phyloP scores from a whole-genome alignment of 2,888 invertebrate species.

The Lochmaea capreae region DNA sequence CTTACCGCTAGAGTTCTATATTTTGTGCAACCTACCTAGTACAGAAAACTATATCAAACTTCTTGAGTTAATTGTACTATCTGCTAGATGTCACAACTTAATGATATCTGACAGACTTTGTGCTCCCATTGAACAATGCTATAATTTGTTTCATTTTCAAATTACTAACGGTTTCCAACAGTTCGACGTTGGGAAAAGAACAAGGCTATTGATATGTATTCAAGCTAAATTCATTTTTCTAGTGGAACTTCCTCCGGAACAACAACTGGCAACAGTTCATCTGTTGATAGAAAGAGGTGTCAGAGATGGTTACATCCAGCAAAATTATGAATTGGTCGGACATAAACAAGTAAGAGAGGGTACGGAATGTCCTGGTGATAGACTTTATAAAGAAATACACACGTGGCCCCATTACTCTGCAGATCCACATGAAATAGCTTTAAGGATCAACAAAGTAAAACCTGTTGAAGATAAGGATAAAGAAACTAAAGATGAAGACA shows the following conservation, averaged over 20 bases:
- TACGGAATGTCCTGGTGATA: slow-evolving; percentile 78
- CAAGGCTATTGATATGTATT: background rate
- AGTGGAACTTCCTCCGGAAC: slow-evolving; percentile 72
- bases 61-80: no score
- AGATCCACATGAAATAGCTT: slow-evolving; percentile 1
- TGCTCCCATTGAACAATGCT: no score
- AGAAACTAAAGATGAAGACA: slow-evolving; percentile 12
- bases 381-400: slow-evolving; percentile 71
- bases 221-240: slow-evolving; percentile 47
- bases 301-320: slow-evolving; percentile 70
- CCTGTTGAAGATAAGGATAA: background rate
- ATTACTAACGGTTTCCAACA: no score
- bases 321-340: slow-evolving; percentile 73
- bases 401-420: slow-evolving; percentile 70
- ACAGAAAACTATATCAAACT: no score
- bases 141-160: no score
- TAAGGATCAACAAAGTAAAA: background rate
- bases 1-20: no score
- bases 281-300: slow-evolving; percentile 74
- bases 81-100: no score
- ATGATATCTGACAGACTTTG: no score
- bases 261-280: slow-evolving; percentile 71
- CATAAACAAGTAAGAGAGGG: slow-evolving; percentile 71
- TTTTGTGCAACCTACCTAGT: no score
- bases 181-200: no score